These are phyloP conservation scores for Tineola bisselliella DNA, from an alignment of 2,888 invertebrate species.

Conservation along the genomic window DNA sequence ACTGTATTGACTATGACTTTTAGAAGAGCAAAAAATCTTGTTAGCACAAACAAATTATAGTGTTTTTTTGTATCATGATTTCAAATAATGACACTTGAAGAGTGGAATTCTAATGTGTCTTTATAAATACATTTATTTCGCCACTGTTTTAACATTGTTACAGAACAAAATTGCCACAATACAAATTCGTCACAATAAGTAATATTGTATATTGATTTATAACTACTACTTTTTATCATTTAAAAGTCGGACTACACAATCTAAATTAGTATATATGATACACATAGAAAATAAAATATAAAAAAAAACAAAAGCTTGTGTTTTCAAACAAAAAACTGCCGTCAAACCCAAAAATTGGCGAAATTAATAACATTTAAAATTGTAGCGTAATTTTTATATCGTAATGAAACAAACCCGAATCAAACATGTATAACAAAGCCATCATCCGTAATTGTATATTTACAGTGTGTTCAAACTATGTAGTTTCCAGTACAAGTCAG, in stretches of 20 bases:
- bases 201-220: too few species aligned
- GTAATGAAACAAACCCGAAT: background rate
- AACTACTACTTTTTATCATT: too few species aligned
- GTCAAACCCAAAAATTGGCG: too few species aligned
- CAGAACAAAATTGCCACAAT: background rate
- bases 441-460: background rate
- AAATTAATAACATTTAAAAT: background rate
- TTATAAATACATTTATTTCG: too few species aligned
- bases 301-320: too few species aligned
- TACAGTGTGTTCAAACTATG: background rate
- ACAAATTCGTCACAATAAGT: background rate
- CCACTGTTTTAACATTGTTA: background rate
- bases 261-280: too few species aligned
- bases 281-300: too few species aligned
- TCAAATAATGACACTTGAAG: background rate
- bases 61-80: background rate
- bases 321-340: too few species aligned
- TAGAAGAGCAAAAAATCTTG: background rate
- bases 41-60: slow-evolving; percentile 10
- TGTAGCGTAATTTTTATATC: background rate
- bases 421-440: background rate
- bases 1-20: background rate
- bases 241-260: too few species aligned
- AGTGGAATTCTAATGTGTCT: background rate
- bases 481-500: too few species aligned